These are phyloP conservation scores for Drosophila murphyi DNA, from an alignment of 1,140 invertebrate genomes.

Conservation along the genomic window DNA sequence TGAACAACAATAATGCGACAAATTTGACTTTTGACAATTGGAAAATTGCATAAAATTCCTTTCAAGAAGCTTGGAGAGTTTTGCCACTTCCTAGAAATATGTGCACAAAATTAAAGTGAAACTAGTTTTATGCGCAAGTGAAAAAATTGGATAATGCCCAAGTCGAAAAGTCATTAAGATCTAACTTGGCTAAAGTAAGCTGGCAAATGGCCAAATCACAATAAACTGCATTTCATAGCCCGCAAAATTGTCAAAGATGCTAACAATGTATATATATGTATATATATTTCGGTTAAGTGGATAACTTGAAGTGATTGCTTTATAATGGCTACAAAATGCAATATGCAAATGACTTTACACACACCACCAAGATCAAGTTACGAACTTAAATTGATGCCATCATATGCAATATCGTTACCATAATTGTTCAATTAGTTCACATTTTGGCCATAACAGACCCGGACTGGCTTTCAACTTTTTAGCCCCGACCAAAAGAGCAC, in stretches of 20 bases:
- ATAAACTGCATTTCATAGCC: not conserved
- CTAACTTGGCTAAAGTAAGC: not conserved
- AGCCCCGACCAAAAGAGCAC: not conserved
- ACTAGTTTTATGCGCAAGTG: too few species aligned
- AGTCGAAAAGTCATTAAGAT: not conserved
- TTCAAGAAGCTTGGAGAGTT: too few species aligned
- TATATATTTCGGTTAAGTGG: not conserved
- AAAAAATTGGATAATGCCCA: not conserved
- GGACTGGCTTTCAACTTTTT: conserved; percentile 16
- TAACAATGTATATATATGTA: not conserved
- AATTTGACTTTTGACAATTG: too few species aligned
- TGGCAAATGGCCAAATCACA: not conserved
- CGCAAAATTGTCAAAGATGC: not conserved
- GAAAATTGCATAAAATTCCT: too few species aligned
- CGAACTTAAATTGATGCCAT: conserved; percentile 15
- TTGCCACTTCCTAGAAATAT: too few species aligned
- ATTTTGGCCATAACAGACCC: conserved; percentile 13
- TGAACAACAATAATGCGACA: too few species aligned
- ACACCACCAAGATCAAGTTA: not conserved
- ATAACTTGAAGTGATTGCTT: not conserved
- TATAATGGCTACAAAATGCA: conserved; percentile 1
- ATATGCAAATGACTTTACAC: not conserved
- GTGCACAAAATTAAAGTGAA: too few species aligned
- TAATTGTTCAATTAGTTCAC: conserved; percentile 51
- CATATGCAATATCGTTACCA: conserved; percentile 38